Conservation (phyloP, 1,140 invertebrate genomes). For the Pectinophora gossypiella region DNA sequence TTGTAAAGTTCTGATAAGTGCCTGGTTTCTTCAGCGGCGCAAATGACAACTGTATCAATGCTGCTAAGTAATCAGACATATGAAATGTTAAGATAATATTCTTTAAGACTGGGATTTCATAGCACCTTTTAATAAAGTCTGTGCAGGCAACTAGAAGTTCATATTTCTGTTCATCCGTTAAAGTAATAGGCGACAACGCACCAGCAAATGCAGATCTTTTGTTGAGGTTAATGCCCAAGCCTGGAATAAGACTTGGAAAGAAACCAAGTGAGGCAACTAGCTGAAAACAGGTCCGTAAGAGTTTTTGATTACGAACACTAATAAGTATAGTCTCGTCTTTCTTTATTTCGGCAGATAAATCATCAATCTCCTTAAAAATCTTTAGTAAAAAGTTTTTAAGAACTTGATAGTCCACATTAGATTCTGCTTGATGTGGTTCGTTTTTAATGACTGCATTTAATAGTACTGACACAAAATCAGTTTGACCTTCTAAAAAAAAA, state of each 20-base stretch:
- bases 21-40: constrained; percentile 79
- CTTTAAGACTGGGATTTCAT: constrained; percentile 53
- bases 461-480: constrained; percentile 21
- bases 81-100: constrained; percentile 68
- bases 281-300: constrained; percentile 75
- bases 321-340: constrained; percentile 67
- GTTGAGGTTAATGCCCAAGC: constrained; percentile 77
- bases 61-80: constrained; percentile 77
- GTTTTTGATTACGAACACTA: constrained; percentile 77
- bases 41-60: constrained; percentile 82
- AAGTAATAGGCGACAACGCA: constrained; percentile 26
- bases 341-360: constrained; percentile 37
- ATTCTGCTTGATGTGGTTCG: constrained; percentile 4
- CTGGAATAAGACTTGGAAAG: constrained; percentile 78
- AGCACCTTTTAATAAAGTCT: constrained; percentile 52
- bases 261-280: constrained; percentile 80
- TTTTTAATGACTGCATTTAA: constrained; percentile 10
- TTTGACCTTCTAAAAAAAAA: constrained; percentile 35
- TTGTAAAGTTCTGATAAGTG: constrained; percentile 55
- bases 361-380: constrained; percentile 56
- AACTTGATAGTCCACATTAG: constrained; percentile 13
- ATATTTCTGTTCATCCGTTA: constrained; percentile 62
- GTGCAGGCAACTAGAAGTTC: constrained; percentile 45
- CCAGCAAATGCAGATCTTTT: constrained; percentile 51
- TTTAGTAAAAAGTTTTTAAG: constrained; percentile 41